Conservation (phyloP, 2,888 invertebrate genomes). For the Lymantria dispar region DNA sequence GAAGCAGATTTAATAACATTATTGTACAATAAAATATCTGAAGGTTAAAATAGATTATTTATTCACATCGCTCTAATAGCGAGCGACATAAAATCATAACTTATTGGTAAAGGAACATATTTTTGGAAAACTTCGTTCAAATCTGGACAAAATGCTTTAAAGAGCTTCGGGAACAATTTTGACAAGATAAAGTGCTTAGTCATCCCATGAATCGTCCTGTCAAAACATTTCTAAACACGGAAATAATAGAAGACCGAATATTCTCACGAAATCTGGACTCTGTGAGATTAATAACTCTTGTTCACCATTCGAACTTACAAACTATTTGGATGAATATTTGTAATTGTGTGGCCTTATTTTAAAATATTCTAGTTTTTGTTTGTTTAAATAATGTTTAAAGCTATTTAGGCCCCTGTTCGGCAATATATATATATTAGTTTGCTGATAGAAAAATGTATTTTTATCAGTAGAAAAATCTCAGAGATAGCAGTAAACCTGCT, state of each 20-base stretch:
- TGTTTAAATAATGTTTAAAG: too few relatives aligned
- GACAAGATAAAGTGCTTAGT: conserved; percentile 29
- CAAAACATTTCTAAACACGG: conserved; percentile 44
- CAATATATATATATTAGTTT: too few relatives aligned
- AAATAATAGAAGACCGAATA: conserved; percentile 47
- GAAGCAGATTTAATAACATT: too few relatives aligned
- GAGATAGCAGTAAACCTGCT: too few relatives aligned
- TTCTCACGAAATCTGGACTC: conserved; percentile 52
- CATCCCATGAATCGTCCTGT: conserved; percentile 31
- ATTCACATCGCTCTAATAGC: too few relatives aligned
- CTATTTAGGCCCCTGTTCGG: too few relatives aligned
- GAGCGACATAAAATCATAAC: too few relatives aligned
- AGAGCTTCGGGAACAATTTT: conserved; percentile 18
- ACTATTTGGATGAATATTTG: conserved; percentile 25
- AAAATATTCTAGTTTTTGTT: too few relatives aligned
- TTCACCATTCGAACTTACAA: conserved; percentile 26
- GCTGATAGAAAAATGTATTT: too few relatives aligned
- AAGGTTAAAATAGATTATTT: too few relatives aligned
- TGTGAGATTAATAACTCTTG: conserved; percentile 26
- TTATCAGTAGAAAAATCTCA: too few relatives aligned
- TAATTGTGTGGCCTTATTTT: conserved; percentile 1
- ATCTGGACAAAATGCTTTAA: conserved; percentile 3
- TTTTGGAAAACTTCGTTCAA: background rate
- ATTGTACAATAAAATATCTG: too few relatives aligned
- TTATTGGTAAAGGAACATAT: background rate